Evolutionary conservation across 2,888 invertebrate genomes (phyloP), one percentile per base, ranked within the genome.

Genomic region (Branchellion lobata): DNA sequence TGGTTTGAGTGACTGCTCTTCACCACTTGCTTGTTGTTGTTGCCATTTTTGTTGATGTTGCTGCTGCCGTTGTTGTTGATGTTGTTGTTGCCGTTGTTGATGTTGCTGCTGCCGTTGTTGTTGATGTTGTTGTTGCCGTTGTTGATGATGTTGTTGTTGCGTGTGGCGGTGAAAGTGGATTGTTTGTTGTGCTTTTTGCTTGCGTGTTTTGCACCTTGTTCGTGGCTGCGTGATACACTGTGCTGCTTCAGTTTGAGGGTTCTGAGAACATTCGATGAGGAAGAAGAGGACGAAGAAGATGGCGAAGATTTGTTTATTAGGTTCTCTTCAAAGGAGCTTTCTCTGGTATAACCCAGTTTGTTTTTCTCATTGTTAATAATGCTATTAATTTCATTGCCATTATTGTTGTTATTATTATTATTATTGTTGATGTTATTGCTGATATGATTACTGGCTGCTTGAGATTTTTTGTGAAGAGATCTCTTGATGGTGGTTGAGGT

Each of bases 1-100:
- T 14, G n/a, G 31, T 18, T 77, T 18, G 77, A 77, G 1, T 61
- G 61, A n/a, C 65, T 77, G 77, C n/a, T 61, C 36, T 34, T 77
- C 33, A 65, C 77, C 77, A 18, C n/a, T n/a, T n/a, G n/a, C 24
- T 57, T 57, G 5, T 57, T 57, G n/a, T 57, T 57, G 5, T 57
- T 24, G 5, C 24, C 21, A 57, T n/a, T 57, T 14, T 57, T n/a
- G 21, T 57, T 57, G 21, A 3, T 57, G 21, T 57, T n/a, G 21
- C 21, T 57, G 21, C 3, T 57, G 21, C 3, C 21, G 3, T 57
- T 57, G n/a, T n/a, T 57, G 5, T 57, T 57, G 21, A 24, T 24
- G 5, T 57, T 57, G 5, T 57, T 57, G 5, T 3, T 14, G 14
- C 3, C 3, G 21, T 57, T 57, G n/a, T 14, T 24, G 21, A 5